phyloP scores from a whole-genome alignment of 2,888 invertebrate genomes.

The Poecilobothrus nobilitatus region DNA sequence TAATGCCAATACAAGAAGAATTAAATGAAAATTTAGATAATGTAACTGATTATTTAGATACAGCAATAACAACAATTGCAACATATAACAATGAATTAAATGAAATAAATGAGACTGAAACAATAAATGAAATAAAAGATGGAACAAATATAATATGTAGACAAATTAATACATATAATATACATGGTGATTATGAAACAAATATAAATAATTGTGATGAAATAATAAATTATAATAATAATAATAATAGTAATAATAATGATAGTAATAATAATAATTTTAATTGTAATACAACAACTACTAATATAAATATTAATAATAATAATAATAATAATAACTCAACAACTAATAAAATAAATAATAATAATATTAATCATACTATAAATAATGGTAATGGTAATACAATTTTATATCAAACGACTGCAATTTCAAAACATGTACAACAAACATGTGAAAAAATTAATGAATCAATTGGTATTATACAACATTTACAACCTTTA shows the following conservation, averaged over 20 bases:
- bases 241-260: too few species aligned
- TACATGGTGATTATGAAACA: not conserved
- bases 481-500: constrained; percentile 15
- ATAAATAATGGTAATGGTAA: too few species aligned
- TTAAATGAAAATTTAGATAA: not conserved
- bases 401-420: not conserved
- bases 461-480: constrained; percentile 16
- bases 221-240: not conserved
- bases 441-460: not conserved
- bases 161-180: constrained; percentile 10
- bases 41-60: constrained; percentile 15
- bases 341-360: not conserved
- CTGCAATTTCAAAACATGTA: not conserved
- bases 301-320: not conserved
- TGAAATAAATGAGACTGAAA: constrained; percentile 22
- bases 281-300: too few species aligned
- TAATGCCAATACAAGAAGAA: constrained; percentile 5
- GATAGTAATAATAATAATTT: too few species aligned
- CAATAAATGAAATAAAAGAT: constrained; percentile 14
- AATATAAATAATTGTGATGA: not conserved
- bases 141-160: not conserved
- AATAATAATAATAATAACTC: not conserved
- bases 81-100: constrained; percentile 20
- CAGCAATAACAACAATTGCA: not conserved
- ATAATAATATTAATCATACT: not conserved